A percentile compares a stretch with the other conserved stretches of the same genome.
These are phyloP conservation scores for Malaclemys terrapin DNA, from an alignment of 2,113 vertebrate genomes.

Conservation along the genomic window DNA sequence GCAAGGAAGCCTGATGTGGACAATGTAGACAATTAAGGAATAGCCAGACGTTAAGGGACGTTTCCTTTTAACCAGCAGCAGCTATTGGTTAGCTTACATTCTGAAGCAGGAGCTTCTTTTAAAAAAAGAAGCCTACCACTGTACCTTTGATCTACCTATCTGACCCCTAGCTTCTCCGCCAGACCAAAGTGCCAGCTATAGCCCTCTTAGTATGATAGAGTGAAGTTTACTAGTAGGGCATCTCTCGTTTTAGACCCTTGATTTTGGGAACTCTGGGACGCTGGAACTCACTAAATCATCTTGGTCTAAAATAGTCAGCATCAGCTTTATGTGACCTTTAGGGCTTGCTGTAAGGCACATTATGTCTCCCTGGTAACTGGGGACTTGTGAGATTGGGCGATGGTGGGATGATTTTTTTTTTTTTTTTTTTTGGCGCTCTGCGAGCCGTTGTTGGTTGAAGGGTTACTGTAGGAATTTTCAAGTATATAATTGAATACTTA, in stretches of 20 bases:
- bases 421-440: not conserved
- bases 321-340: not conserved
- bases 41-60: not conserved
- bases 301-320: conserved; percentile 20
- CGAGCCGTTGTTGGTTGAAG: not conserved
- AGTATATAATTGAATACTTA: not conserved
- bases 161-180: conserved; percentile 16
- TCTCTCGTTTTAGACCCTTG: not conserved
- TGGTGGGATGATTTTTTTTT: not conserved
- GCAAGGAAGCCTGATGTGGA: not conserved
- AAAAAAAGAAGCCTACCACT: conserved; percentile 40
- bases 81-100: conserved; percentile 18
- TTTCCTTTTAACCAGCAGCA: not conserved
- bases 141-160: conserved; percentile 28
- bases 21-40: not conserved
- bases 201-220: conserved; percentile 49
- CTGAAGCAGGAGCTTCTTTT: conserved; percentile 13
- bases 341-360: not conserved
- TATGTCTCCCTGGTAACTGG: not conserved
- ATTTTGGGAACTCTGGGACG: conserved; percentile 41
- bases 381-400: not conserved
- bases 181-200: conserved; percentile 28
- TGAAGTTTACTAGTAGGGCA: not conserved
- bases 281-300: not conserved
- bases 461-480: not conserved